phyloP scores from a whole-genome alignment of 2,113 vertebrate genomes.

The Microcebus griseorufus region DNA sequence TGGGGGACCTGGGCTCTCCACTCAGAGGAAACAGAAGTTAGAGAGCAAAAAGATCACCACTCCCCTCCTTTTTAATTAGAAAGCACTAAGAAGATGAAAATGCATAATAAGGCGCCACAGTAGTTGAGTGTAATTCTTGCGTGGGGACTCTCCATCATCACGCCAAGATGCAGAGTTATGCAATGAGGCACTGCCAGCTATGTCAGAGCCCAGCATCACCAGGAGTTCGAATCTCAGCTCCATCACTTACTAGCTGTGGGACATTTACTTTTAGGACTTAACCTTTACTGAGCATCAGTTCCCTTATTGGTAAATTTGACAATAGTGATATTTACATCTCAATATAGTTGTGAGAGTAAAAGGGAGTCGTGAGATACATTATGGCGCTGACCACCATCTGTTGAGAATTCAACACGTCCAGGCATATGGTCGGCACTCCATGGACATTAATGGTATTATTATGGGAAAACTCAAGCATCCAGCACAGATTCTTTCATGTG shows the following conservation, averaged over 20 bases:
- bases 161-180: accelerated
- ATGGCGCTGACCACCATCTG: neutral
- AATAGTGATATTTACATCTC: neutral
- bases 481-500: neutral
- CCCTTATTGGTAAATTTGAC: neutral
- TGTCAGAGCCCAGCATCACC: neutral
- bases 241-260: neutral
- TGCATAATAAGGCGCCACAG: conserved; percentile 31
- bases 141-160: conserved; percentile 3
- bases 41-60: conserved; percentile 5
- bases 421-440: accelerated
- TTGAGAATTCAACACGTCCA: neutral
- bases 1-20: neutral
- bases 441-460: neutral
- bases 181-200: neutral
- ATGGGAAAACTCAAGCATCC: neutral
- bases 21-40: conserved; percentile 31
- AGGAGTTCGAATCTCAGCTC: neutral
- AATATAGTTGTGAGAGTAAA: neutral
- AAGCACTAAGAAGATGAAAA: conserved; percentile 63
- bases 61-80: conserved; percentile 65
- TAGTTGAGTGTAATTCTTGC: conserved; percentile 43
- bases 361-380: neutral
- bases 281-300: neutral
- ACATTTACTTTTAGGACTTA: neutral